These are phyloP conservation scores for Drosophila truncata DNA, from an alignment of 1,140 invertebrate species.

Conservation along the genomic window DNA sequence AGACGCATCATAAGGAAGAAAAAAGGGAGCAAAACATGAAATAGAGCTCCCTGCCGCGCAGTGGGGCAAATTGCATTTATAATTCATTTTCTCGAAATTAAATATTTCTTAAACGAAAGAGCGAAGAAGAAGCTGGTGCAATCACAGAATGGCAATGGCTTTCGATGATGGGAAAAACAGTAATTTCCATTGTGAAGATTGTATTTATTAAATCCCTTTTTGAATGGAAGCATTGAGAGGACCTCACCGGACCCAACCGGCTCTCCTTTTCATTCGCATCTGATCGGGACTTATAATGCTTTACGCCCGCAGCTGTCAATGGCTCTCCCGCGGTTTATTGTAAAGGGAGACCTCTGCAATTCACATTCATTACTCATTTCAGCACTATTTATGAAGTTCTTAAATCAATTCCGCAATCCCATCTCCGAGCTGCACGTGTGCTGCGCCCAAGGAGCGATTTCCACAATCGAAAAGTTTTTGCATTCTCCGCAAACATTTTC, in stretches of 20 bases:
- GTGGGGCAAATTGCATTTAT: slow-evolving; percentile 51
- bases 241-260: not conserved
- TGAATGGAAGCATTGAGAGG: slow-evolving; percentile 27
- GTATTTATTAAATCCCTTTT: slow-evolving; percentile 28
- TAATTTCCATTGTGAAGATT: slow-evolving; percentile 36
- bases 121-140: too few species aligned
- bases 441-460: slow-evolving; percentile 35
- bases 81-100: slow-evolving; percentile 48
- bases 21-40: slow-evolving; percentile 26
- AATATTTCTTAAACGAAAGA: slow-evolving; percentile 48
- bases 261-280: not conserved
- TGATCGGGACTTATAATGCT: slow-evolving; percentile 29
- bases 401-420: slow-evolving; percentile 29
- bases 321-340: not conserved
- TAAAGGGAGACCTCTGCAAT: not conserved
- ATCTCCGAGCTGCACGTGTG: slow-evolving; percentile 8
- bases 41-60: slow-evolving; percentile 24
- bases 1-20: slow-evolving; percentile 38
- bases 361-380: slow-evolving; percentile 18
- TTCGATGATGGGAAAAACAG: slow-evolving; percentile 13
- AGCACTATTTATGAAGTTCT: slow-evolving; percentile 32
- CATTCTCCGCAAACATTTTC: slow-evolving; percentile 31
- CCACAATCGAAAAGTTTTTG: slow-evolving; percentile 44
- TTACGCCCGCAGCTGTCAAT: slow-evolving; percentile 26
- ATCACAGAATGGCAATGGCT: too few species aligned